Base-by-base conservation (phyloP, 2,113 vertebrate genomes). In the Apodemus speciosus region DNA sequence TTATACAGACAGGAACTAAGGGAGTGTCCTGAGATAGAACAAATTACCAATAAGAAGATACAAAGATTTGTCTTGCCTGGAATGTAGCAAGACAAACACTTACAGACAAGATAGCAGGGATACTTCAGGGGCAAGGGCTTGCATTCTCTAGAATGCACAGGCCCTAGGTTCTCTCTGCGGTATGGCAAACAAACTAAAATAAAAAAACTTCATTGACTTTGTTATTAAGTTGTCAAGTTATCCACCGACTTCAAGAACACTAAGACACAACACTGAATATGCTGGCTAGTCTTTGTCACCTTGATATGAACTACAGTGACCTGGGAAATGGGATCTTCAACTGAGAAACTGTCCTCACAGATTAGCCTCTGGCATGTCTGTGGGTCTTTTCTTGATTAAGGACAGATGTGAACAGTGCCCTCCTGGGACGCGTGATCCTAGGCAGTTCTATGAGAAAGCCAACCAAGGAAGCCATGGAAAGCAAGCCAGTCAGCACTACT, bases 81-180 rank as follows among this genome's bases (percentile, higher is more conserved):
- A 69, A 53, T 86, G 64, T 81, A 43, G n/a, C 58, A 95, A 93
- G 53, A 87, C 60, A 83, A 91, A 49, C 60, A 85, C 23, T 66
- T 66, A 25, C n/a, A 68, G 35, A 56, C 7, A 62, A 35, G 66
- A 40, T 56, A 23, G 4, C 2, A 32, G 53, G 32, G 40, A 56
- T 16, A 25, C 18, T 35, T 72, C 40, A 91, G 30, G 8, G 53
- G 21, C 9, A 3, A 46, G 66, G 2, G 38, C 40, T n/a, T n/a
- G 8, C 66, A 58, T 49, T 72, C 13, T 40, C 66, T 49, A 60
- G 38, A 20, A 60, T 58, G 30, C 38, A 49, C 79, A 49, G 21
- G 58, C n/a, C 32, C 43, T 77, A 30, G 13, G 14, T 64, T 88
- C 40, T 76, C 60, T 64, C 4, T 20, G 30, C 56, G 35, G 38